phyloP scores from a whole-genome alignment of 1,140 invertebrate species.

The Drosophila mojavensis region DNA sequence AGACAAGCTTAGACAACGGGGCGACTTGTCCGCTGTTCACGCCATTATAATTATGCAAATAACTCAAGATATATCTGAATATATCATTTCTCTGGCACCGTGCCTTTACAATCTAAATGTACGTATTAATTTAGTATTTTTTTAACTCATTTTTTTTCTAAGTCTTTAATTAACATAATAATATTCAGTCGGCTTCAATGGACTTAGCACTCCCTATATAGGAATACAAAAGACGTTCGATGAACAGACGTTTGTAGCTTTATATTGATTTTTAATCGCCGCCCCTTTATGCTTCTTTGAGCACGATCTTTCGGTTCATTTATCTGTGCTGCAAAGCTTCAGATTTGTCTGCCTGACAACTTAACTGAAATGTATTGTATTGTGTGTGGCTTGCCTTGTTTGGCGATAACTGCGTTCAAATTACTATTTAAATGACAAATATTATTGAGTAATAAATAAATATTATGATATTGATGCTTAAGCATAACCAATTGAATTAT shows the following conservation, averaged over 20 bases:
- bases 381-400: constrained; percentile 21
- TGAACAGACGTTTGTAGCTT: constrained; percentile 46
- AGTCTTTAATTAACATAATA: constrained; percentile 61
- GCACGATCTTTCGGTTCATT: constrained; percentile 38
- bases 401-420: constrained; percentile 17
- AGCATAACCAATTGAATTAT: constrained; percentile 20
- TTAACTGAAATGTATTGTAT: constrained; percentile 37
- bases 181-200: constrained; percentile 44
- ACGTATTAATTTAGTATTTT: constrained; percentile 34
- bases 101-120: constrained; percentile 36
- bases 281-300: constrained; percentile 52
- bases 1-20: constrained; percentile 49
- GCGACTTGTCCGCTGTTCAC: constrained; percentile 52
- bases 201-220: constrained; percentile 38
- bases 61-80: constrained; percentile 45
- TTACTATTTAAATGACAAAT: constrained; percentile 64
- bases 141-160: not conserved
- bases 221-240: constrained; percentile 33
- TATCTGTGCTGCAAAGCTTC: constrained; percentile 1
- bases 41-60: constrained; percentile 78
- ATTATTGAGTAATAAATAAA: constrained; percentile 32
- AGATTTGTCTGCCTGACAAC: constrained; percentile 32
- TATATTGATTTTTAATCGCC: constrained; percentile 81
- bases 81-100: constrained; percentile 62
- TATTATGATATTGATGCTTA: constrained; percentile 6